A percentile compares a stretch with the other conserved stretches of the same genome.
Conservation (phyloP, 2,888 invertebrate genomes). For the Chironomus riparius region DNA sequence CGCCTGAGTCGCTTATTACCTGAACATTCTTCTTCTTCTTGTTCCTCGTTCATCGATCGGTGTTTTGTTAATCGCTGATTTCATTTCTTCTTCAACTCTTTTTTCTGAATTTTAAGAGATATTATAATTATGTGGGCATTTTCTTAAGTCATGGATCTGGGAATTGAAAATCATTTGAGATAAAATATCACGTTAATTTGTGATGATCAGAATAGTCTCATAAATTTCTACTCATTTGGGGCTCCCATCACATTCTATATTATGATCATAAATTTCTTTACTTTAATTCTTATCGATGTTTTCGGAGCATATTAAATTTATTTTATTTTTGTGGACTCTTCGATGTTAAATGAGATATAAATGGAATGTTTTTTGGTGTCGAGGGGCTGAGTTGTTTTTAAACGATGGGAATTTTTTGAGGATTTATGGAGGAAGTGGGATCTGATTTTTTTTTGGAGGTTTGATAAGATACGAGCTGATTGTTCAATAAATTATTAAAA, state of each 20-base stretch:
- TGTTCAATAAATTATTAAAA: too few relatives aligned
- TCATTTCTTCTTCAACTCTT: neutral
- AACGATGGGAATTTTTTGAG: too few relatives aligned
- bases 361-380: too few relatives aligned
- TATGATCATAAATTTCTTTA: too few relatives aligned
- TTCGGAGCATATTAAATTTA: too few relatives aligned
- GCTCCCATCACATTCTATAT: neutral
- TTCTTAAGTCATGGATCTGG: neutral
- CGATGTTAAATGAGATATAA: too few relatives aligned
- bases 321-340: too few relatives aligned
- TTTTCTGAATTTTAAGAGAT: neutral
- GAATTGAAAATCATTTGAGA: neutral
- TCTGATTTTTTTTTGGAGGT: too few relatives aligned
- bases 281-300: too few relatives aligned
- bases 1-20: neutral
- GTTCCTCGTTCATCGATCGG: neutral
- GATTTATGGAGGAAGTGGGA: too few relatives aligned
- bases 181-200: constrained; percentile 19
- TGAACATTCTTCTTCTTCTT: neutral
- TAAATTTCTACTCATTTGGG: neutral
- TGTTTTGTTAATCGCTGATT: neutral
- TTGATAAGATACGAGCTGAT: too few relatives aligned
- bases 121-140: neutral
- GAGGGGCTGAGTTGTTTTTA: too few relatives aligned
- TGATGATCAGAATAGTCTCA: constrained; percentile 5